Percentiles rank a stretch among this genome's conserved stretches.
These are phyloP conservation scores for Leucania comma DNA, from an alignment of 2,888 invertebrate species.

Conservation along the genomic window DNA sequence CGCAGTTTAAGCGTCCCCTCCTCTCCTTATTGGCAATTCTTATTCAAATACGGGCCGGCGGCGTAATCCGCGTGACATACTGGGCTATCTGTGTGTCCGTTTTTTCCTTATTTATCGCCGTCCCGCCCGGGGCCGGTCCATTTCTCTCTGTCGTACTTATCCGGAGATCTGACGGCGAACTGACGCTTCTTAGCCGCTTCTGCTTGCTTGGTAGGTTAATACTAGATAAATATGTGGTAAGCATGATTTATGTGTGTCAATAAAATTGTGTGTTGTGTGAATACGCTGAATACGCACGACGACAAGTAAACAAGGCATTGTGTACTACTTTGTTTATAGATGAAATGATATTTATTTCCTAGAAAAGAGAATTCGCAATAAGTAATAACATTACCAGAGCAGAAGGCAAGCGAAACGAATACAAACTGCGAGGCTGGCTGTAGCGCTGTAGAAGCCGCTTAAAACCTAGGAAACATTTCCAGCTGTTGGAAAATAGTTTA, in stretches of 20 bases:
- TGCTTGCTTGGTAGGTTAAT: slow-evolving; percentile 76
- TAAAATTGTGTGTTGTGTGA: slow-evolving; percentile 48
- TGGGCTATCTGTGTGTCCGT: slow-evolving; percentile 84
- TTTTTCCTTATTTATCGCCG: slow-evolving; percentile 87
- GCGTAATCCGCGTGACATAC: slow-evolving; percentile 87
- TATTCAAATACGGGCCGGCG: slow-evolving; percentile 86
- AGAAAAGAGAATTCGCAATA: slow-evolving; percentile 28
- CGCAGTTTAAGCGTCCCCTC: slow-evolving; percentile 77
- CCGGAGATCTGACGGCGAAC: slow-evolving; percentile 86
- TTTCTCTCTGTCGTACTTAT: slow-evolving; percentile 89
- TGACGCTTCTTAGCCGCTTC: slow-evolving; percentile 83
- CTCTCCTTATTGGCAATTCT: slow-evolving; percentile 87
- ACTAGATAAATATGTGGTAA: slow-evolving; percentile 69
- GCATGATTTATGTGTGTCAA: slow-evolving; percentile 69
- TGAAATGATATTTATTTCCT: slow-evolving; percentile 32
- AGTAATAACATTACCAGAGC: slow-evolving; percentile 27
- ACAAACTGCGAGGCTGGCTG: slow-evolving; percentile 45
- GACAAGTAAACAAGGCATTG: slow-evolving; percentile 6
- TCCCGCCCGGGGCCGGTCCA: slow-evolving; percentile 81
- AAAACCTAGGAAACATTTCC: slow-evolving; percentile 50
- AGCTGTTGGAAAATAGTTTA: slow-evolving; percentile 56
- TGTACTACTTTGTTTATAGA: slow-evolving; percentile 1
- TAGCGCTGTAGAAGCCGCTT: slow-evolving; percentile 55
- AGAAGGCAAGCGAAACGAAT: slow-evolving; percentile 50
- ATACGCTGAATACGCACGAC: slow-evolving; percentile 11